Percentiles rank a stretch among this genome's conserved stretches.
Evolutionary conservation across 2,113 vertebrate genomes (phyloP).

Genomic region (Aix galericulata): DNA sequence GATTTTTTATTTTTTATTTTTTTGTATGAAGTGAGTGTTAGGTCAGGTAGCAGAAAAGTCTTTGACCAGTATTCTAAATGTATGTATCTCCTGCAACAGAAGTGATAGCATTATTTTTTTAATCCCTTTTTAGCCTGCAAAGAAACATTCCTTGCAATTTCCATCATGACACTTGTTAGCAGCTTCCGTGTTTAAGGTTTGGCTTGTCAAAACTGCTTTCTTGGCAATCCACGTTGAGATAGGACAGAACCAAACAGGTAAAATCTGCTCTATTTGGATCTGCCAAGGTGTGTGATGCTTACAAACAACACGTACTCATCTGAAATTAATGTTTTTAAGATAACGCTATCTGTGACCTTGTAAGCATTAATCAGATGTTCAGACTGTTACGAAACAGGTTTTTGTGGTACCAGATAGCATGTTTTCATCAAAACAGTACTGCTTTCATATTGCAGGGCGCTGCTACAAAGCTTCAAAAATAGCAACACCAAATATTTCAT

Average conservation of each 20-base stretch:
- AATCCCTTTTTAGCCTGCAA: neutral
- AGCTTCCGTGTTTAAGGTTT: conserved; percentile 63
- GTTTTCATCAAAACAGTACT: conserved; percentile 38
- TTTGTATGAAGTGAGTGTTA: neutral
- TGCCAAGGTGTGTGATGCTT: conserved; percentile 54
- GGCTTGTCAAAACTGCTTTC: conserved; percentile 54
- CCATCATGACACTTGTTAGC: conserved; percentile 20
- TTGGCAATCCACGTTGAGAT: conserved; percentile 27
- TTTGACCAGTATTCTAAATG: neutral
- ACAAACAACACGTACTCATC: conserved; percentile 32
- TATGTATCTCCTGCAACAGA: neutral
- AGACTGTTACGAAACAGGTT: conserved; percentile 6
- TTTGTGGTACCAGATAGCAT: neutral
- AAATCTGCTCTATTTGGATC: conserved; percentile 50
- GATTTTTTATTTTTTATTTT: neutral
- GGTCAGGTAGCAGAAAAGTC: neutral
- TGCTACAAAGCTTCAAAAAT: neutral
- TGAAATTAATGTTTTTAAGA: conserved; percentile 66
- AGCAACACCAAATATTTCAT: neutral
- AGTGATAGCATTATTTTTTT: neutral
- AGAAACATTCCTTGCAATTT: conserved; percentile 5
- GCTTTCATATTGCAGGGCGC: neutral
- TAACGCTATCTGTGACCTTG: conserved; percentile 70
- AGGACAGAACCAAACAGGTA: conserved; percentile 40
- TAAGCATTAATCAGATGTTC: conserved; percentile 45